Base-by-base conservation (phyloP, 2,888 invertebrate species). In the Caenorhabditis sp. region DNA sequence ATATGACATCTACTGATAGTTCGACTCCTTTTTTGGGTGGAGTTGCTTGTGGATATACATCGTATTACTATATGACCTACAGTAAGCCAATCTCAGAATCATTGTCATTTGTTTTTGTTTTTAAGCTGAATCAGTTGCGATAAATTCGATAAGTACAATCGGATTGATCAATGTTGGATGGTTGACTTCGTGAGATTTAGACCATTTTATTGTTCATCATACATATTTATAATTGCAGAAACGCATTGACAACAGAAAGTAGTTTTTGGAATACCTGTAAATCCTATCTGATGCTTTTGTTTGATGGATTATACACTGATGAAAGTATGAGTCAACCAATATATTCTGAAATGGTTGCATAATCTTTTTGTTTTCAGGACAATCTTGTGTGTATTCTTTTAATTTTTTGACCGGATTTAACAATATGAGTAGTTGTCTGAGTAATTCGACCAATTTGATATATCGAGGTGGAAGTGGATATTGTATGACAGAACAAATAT, bases 201-300 rank as follows among this genome's bases (percentile, higher is more conserved):
- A 31, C 31, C 31, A 31, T 6, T 17, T 43, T n/a, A 36, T 17
- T 21, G 27, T 21, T 51, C 49, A n/a, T 49, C 27, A 0, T 17
- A 57, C 23, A 36, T 0, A 3, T 4, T 19, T 10, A 49, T 17
- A 23, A n/a, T 8, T 19, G 62, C 60, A 69, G 64, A 0, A 54
- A 21, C 6, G 65, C 65, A 10, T 43, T 70, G 23, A 43, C 14
- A 17, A 62, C 51, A 14, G 58, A 65, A 23, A 21, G 17, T 3
- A 57, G 36, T 6, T 70, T 70, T 27, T 70, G 69, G 69, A 70
- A 66, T 31, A 59, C 69, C 0, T 70, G 69, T 26, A 70, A 70
- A 27, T 27, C 53, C 0, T 66, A 70, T 54, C 23, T 62, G 62
- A 58, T 66, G 43, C 58, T 58, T 27, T 21, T 70, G 10, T 70